phyloP scores from a whole-genome alignment of 2,888 invertebrate species.

The Tenthredo notha region DNA sequence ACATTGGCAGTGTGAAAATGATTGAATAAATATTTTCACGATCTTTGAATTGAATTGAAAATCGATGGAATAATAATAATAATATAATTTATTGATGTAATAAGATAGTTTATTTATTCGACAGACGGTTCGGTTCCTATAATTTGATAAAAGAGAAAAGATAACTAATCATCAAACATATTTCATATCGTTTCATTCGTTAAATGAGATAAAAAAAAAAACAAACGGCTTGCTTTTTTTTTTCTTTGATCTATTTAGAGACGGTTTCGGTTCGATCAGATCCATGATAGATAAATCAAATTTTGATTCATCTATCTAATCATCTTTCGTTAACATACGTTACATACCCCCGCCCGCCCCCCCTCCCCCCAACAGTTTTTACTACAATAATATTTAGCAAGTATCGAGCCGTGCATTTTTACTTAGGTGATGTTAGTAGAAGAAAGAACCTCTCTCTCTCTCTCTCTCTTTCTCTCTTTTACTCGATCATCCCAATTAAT shows the following conservation, averaged over 20 bases:
- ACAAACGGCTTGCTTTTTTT: not conserved
- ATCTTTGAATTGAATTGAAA: not conserved
- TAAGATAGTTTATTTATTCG: slow-evolving; percentile 52
- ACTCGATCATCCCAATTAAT: slow-evolving; percentile 62
- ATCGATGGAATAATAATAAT: not conserved
- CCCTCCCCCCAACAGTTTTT: no score
- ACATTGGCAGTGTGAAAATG: slow-evolving; percentile 70
- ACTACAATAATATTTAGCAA: not conserved
- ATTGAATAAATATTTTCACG: slow-evolving; percentile 58
- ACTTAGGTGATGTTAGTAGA: not conserved
- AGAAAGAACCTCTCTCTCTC: slow-evolving; percentile 49
- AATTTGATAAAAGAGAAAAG: slow-evolving; percentile 67
- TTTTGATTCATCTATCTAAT: not conserved
- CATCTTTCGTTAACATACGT: not conserved
- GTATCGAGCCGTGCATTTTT: not conserved
- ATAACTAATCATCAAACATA: not conserved
- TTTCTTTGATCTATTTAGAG: not conserved
- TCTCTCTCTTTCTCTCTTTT: slow-evolving; percentile 56
- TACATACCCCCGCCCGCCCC: no score
- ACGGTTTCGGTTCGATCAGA: not conserved
- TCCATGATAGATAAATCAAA: not conserved
- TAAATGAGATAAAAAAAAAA: not conserved
- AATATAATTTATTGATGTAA: not conserved
- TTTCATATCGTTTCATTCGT: not conserved
- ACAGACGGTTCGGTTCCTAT: slow-evolving; percentile 60